Base-by-base conservation (phyloP, 2,888 invertebrate species). In the Carterocephalus palaemon region DNA sequence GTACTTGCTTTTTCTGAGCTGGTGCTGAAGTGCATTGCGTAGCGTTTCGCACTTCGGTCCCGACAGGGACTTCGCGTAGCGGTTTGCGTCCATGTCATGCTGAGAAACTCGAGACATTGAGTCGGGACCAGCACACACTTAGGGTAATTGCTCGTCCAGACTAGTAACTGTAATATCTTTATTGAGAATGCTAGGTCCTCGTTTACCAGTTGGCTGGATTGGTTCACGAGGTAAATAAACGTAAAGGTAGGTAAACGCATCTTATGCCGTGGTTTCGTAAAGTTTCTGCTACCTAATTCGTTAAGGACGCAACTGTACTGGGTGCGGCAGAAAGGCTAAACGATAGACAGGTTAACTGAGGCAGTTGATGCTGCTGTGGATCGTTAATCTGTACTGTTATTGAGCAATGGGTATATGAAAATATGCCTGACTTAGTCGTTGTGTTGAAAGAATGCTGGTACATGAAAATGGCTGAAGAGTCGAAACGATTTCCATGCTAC, bases 161-260 rank as follows among this genome's bases (percentile, higher is more conserved):
- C 53, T n/a, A 56, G 36, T 6, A 17, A 6, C 15, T 41, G 23
- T 20, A 51, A 31, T 6, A 46, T 19, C 2, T 33, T 40, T 10
- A 43, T 7, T n/a, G 48, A 10, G 17, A 32, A 45, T 1, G 40
- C 24, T 9, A 22, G 22, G 13, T 42, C 28, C 12, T 24, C 20
- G 3, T 3, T 4, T 2, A 46, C 31, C 9, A 26, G 22, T 1
- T 23, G 1, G 29, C 5, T 13, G n/a, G 19, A 45, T 7, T 45
- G 49, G 20, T 41, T 37, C 1, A 46, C 49, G n/a, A 1, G 51
- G 12, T 9, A 59, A 33, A 31, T 53, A 59, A 15, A 62, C 59
- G 60, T 63, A 57, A 2, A 60, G 26, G 24, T 60, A 66, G 0
- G 62, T 59, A n/a, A 8, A 64, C 23, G 1, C 56, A 47, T 23